Evolutionary conservation across 2,888 invertebrate species (phyloP), one percentile per base, ranked within the genome.

Genomic region (Aelia acuminata): DNA sequence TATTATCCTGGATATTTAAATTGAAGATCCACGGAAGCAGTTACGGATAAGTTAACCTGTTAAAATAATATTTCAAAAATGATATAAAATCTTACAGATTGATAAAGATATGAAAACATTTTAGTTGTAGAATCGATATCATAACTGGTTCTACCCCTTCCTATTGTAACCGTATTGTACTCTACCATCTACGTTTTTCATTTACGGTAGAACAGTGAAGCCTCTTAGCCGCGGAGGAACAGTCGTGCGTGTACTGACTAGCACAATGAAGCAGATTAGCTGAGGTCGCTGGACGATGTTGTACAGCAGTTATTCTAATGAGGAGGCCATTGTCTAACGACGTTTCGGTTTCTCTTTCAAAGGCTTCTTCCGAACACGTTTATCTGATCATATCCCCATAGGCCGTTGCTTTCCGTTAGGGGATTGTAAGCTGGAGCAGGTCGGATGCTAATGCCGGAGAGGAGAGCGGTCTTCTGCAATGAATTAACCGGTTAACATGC

Each of bases 241-340:
- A 70, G 22, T 75, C 75, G 75, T 75, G 75, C 75, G 75, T 75
- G 75, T 43, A 75, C 39, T 39, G 75, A 75, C 39, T 75, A 43
- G 75, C 39, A 75, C 75, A 75, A 75, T 39, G 75, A 39, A 75
- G 22, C 39, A 75, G 75, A 75, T 75, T 75, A 75, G 75, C 75
- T 10, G 75, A 75, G 75, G 85, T 26, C 31, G 85, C 48, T 26
- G 49, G 48, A 26, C 85, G 26, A 50, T 85, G 85, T 85, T 50
- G 49, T 85, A 85, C 85, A 85, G 48, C 26, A 31, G 49, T 85
- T 85, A 85, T 85, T 85, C 50, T 85, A 85, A 85, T 85, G 85
- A 85, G 85, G 85, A 50, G 35, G 53, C 85, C 50, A 85, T 85
- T 85, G 85, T 85, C 31, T 50, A 50, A 50, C 85, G 85, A 85